Evolutionary conservation across 1,140 invertebrate species (phyloP).

Genomic region (Limonius californicus): DNA sequence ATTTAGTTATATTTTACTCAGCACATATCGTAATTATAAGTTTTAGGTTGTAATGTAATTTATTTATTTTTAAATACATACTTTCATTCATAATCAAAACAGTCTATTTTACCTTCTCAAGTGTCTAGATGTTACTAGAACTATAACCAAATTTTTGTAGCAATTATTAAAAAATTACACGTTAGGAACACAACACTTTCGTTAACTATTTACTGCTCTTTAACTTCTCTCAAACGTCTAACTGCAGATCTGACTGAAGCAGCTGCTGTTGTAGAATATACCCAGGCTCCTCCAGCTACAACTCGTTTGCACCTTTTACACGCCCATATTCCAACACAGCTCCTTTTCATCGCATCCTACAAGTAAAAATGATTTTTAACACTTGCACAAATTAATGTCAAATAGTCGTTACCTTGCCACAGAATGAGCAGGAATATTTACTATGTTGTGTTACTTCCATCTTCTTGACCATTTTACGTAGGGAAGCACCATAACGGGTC

Average conservation of each 20-base stretch:
- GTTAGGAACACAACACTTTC: too few species aligned
- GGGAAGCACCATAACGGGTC: constrained; percentile 98
- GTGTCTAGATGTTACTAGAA: too few species aligned
- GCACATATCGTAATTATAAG: too few species aligned
- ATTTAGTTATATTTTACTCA: too few species aligned
- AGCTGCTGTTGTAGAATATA: constrained; percentile 94
- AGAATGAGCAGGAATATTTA: constrained; percentile 99
- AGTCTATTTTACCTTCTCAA: too few species aligned
- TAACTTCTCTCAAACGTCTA: constrained; percentile 93
- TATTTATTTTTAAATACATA: too few species aligned
- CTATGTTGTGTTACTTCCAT: constrained; percentile 99
- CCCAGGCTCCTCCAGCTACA: constrained; percentile 94
- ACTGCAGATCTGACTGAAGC: constrained; percentile 94
- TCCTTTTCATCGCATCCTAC: constrained; percentile 97
- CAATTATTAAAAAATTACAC: too few species aligned
- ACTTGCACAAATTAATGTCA: neutral
- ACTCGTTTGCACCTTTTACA: constrained; percentile 95
- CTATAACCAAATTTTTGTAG: too few species aligned
- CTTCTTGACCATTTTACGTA: constrained; percentile 99
- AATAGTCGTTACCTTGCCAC: constrained; percentile 86
- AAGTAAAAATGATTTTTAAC: constrained; percentile 30
- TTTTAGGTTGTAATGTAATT: too few species aligned
- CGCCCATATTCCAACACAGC: constrained; percentile 97
- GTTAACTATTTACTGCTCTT: constrained; percentile 83
- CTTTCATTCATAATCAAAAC: too few species aligned